phyloP scores from a whole-genome alignment of 2,888 invertebrate genomes.

The Archips xylosteana region DNA sequence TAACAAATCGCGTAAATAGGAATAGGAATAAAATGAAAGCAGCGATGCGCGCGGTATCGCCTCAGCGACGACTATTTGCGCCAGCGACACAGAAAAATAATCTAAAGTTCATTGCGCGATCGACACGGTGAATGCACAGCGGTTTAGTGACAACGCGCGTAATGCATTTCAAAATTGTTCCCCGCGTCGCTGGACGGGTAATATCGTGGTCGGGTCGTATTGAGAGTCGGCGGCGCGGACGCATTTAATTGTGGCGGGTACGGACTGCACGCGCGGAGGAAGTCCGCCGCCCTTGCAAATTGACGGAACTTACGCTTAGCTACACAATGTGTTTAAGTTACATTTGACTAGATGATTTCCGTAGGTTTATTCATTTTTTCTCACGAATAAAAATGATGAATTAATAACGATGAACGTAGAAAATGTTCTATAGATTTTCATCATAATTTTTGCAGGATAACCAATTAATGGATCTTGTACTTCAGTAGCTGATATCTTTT shows the following conservation, averaged over 20 bases:
- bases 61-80: neutral
- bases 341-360: slow-evolving; percentile 5
- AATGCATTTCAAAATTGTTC: neutral
- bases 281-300: slow-evolving; percentile 35
- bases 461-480: too few relatives aligned
- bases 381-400: neutral
- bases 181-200: neutral
- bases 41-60: slow-evolving; percentile 56
- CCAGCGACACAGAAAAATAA: neutral
- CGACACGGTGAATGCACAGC: neutral
- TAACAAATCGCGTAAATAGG: slow-evolving; percentile 63
- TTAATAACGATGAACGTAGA: neutral
- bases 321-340: slow-evolving; percentile 20
- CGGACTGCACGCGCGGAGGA: slow-evolving; percentile 41
- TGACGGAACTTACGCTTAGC: slow-evolving; percentile 31
- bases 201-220: slow-evolving; percentile 49
- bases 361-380: slow-evolving; percentile 5
- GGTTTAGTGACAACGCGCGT: neutral
- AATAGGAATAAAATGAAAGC: slow-evolving; percentile 54
- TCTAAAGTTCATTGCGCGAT: neutral
- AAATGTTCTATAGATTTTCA: neutral
- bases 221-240: slow-evolving; percentile 71
- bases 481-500: too few relatives aligned
- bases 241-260: slow-evolving; percentile 78
- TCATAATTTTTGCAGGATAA: too few relatives aligned